phyloP scores from a whole-genome alignment of 1,140 invertebrate species.

The Pristionchus pacificus region DNA sequence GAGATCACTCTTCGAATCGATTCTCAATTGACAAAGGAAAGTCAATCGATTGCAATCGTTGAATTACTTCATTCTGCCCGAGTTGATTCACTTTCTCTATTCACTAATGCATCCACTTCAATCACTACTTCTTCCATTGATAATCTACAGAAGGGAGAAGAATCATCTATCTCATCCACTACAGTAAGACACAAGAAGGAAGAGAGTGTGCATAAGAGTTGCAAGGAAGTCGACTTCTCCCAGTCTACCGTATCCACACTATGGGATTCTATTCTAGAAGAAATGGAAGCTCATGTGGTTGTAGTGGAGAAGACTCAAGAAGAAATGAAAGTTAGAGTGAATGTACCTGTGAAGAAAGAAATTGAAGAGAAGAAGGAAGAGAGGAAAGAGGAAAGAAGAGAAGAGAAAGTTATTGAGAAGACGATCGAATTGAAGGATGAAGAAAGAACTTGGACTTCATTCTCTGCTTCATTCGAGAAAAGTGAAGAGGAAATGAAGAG shows the following conservation, averaged over 20 bases:
- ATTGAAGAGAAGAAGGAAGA: background rate
- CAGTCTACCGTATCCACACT: conserved; percentile 21
- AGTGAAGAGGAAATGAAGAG: conserved; percentile 8
- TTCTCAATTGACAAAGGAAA: too few species aligned
- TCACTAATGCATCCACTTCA: too few species aligned
- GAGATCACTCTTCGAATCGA: too few species aligned
- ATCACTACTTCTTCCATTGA: too few species aligned
- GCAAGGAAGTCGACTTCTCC: conserved; percentile 12
- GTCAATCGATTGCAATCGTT: too few species aligned
- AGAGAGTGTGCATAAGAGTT: conserved; percentile 19
- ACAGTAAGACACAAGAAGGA: background rate
- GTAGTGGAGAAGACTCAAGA: conserved; percentile 32
- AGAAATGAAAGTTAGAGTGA: conserved; percentile 28
- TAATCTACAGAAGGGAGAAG: too few species aligned
- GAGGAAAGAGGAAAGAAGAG: background rate
- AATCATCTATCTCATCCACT: too few species aligned
- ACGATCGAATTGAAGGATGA: too few species aligned
- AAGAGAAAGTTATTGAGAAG: too few species aligned
- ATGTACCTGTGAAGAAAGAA: background rate
- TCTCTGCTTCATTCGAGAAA: background rate
- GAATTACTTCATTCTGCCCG: too few species aligned
- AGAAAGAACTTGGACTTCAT: background rate
- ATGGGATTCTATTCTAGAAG: conserved; percentile 42
- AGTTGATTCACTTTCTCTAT: too few species aligned
- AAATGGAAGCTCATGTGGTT: conserved; percentile 37